Evolutionary conservation across 2,113 vertebrate species (phyloP).

Genomic region (Upupa epops): DNA sequence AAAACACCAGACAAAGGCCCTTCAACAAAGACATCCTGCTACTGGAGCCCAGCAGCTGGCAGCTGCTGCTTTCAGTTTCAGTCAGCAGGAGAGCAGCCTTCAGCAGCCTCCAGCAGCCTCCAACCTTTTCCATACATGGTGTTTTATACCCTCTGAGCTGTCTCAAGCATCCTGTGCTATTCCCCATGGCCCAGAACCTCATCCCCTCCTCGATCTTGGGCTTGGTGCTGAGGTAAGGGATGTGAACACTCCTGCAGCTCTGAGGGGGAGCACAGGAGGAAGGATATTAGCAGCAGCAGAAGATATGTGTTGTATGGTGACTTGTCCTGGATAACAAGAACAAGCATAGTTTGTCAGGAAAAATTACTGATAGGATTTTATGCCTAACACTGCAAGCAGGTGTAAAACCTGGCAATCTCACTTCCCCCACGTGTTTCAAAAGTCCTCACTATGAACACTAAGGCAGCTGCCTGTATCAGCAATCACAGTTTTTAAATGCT

Average conservation of each 20-base stretch:
- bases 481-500: neutral
- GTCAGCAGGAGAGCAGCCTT: neutral
- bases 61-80: constrained; percentile 33
- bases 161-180: rapidly evolving
- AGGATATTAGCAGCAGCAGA: neutral
- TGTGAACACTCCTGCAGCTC: rapidly evolving
- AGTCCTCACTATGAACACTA: neutral
- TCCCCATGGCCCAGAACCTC: rapidly evolving
- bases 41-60: neutral
- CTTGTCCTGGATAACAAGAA: neutral
- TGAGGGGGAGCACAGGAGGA: neutral
- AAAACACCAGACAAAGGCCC: neutral
- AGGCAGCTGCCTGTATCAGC: neutral
- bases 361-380: neutral
- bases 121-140: neutral
- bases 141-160: neutral
- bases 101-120: neutral
- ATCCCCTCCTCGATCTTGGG: neutral
- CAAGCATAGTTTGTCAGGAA: neutral
- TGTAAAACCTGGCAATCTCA: neutral
- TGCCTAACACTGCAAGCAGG: neutral
- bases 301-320: neutral
- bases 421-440: neutral
- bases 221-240: neutral
- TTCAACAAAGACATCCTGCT: neutral